Evolutionary conservation across 2,113 vertebrate species (phyloP), one percentile per base, ranked within the genome.

Genomic region (Amphilophus citrinellus): DNA sequence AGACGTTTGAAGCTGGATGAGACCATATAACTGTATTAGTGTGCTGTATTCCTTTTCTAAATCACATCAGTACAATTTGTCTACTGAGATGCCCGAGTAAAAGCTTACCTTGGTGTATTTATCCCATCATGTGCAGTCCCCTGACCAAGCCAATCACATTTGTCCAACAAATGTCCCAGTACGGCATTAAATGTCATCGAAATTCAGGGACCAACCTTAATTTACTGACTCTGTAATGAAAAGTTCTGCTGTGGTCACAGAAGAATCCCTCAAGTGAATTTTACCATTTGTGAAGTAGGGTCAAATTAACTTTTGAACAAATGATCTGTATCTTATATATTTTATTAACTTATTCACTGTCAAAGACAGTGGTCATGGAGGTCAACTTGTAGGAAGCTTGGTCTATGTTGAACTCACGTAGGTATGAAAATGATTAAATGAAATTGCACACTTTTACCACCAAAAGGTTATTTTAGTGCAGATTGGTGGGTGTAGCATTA

Each of bases 41-140:
- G 37, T 77, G 90, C 89, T 60, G 63, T 89, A 86, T 90, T 91
- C 90, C 83, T 92, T 89, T 60, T 77, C 83, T 58, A 96, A 97
- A 97, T 96, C 90, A 57, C 86, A 96, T 97, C 96, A 97, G 80
- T 82, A 89, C 87, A 93, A 82, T 94, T 95, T 90, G 89, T 86
- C 80, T 81, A 79, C 71, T 75, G 89, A 91, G 92, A 90, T 85
- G 89, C 87, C 81, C 56, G 18, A 53, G 88, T 93, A 94, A 94
- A 91, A 95, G 92, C 92, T 84, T 95, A 94, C 85, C 94, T 94
- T 92, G 85, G 76, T 82, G 84, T 94, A 91, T 92, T 86, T 82
- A 85, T 91, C 65, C 91, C 65, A 83, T 87, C 60, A 80, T 35
- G 79, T 92, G 87, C 92, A 93, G 93, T 95, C 91, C 76, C 50